Conservation (phyloP, 1,140 invertebrate species). For the Ylistrum balloti region DNA sequence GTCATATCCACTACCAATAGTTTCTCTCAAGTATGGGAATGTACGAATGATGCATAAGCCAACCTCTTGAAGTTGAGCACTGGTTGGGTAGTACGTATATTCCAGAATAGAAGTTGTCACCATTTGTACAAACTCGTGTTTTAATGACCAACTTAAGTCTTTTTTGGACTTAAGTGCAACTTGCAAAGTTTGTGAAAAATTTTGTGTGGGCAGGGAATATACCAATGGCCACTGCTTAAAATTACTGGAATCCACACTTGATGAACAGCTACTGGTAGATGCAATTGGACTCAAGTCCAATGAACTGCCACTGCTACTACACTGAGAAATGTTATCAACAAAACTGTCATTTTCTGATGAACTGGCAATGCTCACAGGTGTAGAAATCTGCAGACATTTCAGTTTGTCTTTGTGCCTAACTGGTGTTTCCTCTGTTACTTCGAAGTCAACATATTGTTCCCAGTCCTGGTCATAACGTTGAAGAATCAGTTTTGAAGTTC, state of each 20-base stretch:
- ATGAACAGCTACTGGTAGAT: neutral
- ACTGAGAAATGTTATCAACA: neutral
- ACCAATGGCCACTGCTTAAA: neutral
- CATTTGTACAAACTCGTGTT: too few species aligned
- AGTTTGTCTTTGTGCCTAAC: neutral
- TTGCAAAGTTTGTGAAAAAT: neutral
- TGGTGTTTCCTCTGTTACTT: neutral
- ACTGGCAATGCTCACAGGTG: neutral
- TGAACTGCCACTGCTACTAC: neutral
- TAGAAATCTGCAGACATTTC: neutral
- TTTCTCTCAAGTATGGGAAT: too few species aligned
- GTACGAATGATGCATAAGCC: too few species aligned
- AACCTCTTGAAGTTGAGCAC: too few species aligned
- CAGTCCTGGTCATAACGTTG: neutral
- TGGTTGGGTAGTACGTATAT: too few species aligned
- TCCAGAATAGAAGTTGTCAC: too few species aligned
- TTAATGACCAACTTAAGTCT: neutral
- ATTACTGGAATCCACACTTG: neutral
- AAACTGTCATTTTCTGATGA: neutral
- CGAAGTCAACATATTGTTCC: neutral
- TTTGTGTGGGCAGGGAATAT: neutral
- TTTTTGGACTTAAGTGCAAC: neutral
- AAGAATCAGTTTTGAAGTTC: neutral
- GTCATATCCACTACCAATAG: too few species aligned
- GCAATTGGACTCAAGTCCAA: neutral